Percentiles rank a stretch among this genome's conserved stretches.
Conservation (phyloP, 2,888 invertebrate genomes). For the Noctua comes region DNA sequence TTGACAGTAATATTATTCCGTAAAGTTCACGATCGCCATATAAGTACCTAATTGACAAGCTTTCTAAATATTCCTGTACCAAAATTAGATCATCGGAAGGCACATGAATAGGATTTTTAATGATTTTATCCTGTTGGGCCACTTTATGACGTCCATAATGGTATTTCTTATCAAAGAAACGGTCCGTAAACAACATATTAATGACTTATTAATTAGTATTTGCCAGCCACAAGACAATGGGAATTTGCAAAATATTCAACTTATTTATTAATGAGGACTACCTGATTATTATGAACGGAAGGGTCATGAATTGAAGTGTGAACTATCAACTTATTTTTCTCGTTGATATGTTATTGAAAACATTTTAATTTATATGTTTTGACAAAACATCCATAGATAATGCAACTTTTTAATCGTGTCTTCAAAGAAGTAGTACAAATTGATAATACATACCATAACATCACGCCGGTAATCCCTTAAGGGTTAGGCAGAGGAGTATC, state of each 20-base stretch:
- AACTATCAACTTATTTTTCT: neutral
- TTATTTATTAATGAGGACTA: conserved; percentile 17
- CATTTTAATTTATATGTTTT: neutral
- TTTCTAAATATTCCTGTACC: conserved; percentile 16
- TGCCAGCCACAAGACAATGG: conserved; percentile 48
- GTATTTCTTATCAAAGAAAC: conserved; percentile 18
- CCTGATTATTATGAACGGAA: conserved; percentile 15
- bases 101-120: conserved; percentile 19
- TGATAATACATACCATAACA: neutral
- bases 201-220: conserved; percentile 46
- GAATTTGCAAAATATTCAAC: conserved; percentile 25
- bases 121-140: conserved; percentile 32
- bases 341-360: neutral
- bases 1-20: neutral
- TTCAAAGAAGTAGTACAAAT: neutral
- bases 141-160: conserved; percentile 42
- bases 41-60: neutral
- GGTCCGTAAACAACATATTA: conserved; percentile 43
- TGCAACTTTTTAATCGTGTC: neutral
- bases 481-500: neutral
- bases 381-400: neutral
- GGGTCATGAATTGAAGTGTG: neutral
- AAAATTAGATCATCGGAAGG: conserved; percentile 25
- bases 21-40: neutral
- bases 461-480: neutral